These are phyloP conservation scores for Eristalinus aeneus DNA, from an alignment of 2,888 invertebrate species.

Conservation along the genomic window DNA sequence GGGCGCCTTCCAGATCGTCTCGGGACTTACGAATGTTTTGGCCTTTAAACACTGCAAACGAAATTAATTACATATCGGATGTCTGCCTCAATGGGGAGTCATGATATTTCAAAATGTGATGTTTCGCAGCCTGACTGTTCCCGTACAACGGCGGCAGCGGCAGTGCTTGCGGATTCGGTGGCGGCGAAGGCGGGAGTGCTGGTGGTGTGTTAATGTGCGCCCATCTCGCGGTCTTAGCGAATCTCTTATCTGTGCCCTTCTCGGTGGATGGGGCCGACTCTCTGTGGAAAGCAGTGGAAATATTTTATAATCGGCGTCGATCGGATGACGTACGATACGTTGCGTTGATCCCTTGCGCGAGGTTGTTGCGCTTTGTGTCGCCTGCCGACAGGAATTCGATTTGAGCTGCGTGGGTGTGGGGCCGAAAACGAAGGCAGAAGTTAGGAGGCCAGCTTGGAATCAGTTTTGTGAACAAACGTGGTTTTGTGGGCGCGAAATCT, in stretches of 20 bases:
- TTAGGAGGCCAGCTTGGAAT: neutral
- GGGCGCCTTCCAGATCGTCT: conserved; percentile 10
- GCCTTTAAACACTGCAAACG: conserved; percentile 74
- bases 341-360: neutral
- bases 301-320: conserved; percentile 68
- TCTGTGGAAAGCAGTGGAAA: conserved; percentile 34
- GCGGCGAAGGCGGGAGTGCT: neutral
- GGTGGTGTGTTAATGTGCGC: conserved; percentile 61
- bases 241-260: conserved; percentile 22
- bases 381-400: neutral
- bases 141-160: conserved; percentile 3
- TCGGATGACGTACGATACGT: conserved; percentile 38
- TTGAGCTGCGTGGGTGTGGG: neutral
- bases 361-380: neutral
- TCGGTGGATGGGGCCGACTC: conserved; percentile 17
- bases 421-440: neutral
- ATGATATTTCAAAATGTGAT: conserved; percentile 71
- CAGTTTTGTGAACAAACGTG: neutral
- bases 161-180: neutral
- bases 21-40: conserved; percentile 64
- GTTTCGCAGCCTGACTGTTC: conserved; percentile 65
- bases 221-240: conserved; percentile 9
- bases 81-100: conserved; percentile 76
- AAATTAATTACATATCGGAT: conserved; percentile 78
- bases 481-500: too few species aligned